Percentiles rank a stretch among this genome's conserved stretches.
These are phyloP conservation scores for Chaenocephalus aceratus DNA, from an alignment of 2,113 vertebrate species.

Conservation along the genomic window DNA sequence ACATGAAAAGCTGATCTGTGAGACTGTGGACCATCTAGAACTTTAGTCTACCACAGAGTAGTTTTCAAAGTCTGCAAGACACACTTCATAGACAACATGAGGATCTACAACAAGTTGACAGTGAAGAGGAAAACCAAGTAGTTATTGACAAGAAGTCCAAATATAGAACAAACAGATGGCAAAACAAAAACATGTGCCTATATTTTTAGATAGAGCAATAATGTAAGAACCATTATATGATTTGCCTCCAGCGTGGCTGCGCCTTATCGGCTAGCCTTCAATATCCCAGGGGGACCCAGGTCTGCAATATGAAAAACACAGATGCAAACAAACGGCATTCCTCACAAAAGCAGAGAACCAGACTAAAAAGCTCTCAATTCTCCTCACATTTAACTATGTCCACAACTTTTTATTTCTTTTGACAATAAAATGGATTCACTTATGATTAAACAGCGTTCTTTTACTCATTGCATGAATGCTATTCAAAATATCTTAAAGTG, in stretches of 20 bases:
- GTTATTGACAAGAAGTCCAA: slow-evolving; percentile 48
- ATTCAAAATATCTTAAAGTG: slow-evolving; percentile 9
- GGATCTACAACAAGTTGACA: slow-evolving; percentile 32
- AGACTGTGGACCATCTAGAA: not conserved
- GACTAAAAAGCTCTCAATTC: slow-evolving; percentile 60
- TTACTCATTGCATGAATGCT: slow-evolving; percentile 8
- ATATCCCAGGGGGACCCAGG: slow-evolving; percentile 88
- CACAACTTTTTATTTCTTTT: slow-evolving; percentile 26
- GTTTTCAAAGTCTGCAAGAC: slow-evolving; percentile 48
- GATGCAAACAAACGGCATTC: slow-evolving; percentile 88
- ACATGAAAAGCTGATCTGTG: slow-evolving; percentile 35
- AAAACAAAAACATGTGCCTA: slow-evolving; percentile 80
- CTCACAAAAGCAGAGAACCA: slow-evolving; percentile 82
- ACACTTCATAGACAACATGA: slow-evolving; percentile 47
- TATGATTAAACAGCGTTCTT: slow-evolving; percentile 21
- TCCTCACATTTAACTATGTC: slow-evolving; percentile 37
- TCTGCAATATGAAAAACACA: slow-evolving; percentile 89
- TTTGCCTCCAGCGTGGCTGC: slow-evolving; percentile 87
- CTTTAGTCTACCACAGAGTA: not conserved
- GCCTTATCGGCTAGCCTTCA: slow-evolving; percentile 89
- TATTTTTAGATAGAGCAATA: slow-evolving; percentile 84
- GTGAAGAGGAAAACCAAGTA: slow-evolving; percentile 35
- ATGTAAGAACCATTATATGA: slow-evolving; percentile 86
- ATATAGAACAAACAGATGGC: slow-evolving; percentile 69
- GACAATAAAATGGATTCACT: slow-evolving; percentile 9